Base-by-base conservation (phyloP, 2,113 vertebrate genomes). In the Corvus cornix region DNA sequence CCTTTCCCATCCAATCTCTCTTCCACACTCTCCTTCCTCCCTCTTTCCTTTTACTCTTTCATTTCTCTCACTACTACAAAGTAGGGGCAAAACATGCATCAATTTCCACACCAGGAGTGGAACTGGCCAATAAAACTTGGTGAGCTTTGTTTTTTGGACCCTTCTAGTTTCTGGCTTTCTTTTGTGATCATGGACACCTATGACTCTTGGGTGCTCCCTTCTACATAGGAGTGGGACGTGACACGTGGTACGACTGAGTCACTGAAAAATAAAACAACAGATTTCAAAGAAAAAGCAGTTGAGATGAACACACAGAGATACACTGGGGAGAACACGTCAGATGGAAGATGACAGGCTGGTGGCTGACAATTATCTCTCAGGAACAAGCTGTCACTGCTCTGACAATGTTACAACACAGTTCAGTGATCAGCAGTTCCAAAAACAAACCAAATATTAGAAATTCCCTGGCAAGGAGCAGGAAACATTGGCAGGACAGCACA, bases 61-160 rank as follows among this genome's bases (percentile, higher is more conserved):
- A 12, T 89, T 82, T 48, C 62, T 60, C 53, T 60, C 69, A 30
- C 37, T 14, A 0, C 51, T 15, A 60, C n/a, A 22, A 53, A 3
- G 7, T 1, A 13, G 28, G 33, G 28, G 27, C 5, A 26, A 28
- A 67, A 7, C 23, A 2, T 1, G 17, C 0, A 0, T 10, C 0
- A 0, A 13, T 60, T 52, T 30, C 46, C 69, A 39, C 4, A 0
- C 27, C 4, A 2, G 2, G 23, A 1, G 13, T 24, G 68, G 46
- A 68, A 46, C 0, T 48, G 62, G 46, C 28, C 53, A 35, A 4
- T 41, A 30, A n/a, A n/a, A 46, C 23, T 13, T 5, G 24, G 39
- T 22, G 69, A 60, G 53, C 16, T 75, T 15, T 53, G 39, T 1
- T 17, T 59, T n/a, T 12, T 17, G 39, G 46, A 22, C 30, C n/a